Evolutionary conservation across 2,888 invertebrate genomes (phyloP).

Genomic region (Quadroppia sp.): DNA sequence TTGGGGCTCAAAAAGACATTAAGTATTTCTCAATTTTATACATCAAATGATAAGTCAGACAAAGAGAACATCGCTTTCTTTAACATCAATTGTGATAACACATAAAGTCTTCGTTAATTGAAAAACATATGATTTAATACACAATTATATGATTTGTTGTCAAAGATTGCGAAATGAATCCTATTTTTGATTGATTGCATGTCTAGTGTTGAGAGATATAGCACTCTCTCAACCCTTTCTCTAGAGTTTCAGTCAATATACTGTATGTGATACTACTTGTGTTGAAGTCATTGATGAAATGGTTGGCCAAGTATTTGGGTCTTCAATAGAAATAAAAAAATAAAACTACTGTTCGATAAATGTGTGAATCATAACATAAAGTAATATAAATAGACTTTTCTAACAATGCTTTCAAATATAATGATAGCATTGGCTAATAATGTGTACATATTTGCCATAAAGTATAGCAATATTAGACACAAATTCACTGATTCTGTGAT

Average conservation of each 20-base stretch:
- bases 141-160: constrained; percentile 26
- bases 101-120: not conserved
- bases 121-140: constrained; percentile 21
- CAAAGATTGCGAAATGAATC: constrained; percentile 2
- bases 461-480: not conserved
- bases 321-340: not conserved
- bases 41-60: no score
- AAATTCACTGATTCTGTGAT: constrained; percentile 4
- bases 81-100: no score
- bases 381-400: not conserved
- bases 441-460: not conserved
- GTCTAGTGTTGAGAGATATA: not conserved
- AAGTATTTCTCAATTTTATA: no score
- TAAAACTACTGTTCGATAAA: not conserved
- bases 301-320: not conserved
- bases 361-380: not conserved
- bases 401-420: not conserved
- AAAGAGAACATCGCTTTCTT: no score
- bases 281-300: not conserved
- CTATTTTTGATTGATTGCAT: constrained; percentile 11
- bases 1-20: no score
- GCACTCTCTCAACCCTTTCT: not conserved
- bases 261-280: not conserved
- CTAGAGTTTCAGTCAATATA: not conserved
- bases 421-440: not conserved